Percentiles rank a stretch among this genome's conserved stretches.
These are phyloP conservation scores for Branchipolynoe longqiensis DNA, from an alignment of 2,888 invertebrate species.

Conservation along the genomic window DNA sequence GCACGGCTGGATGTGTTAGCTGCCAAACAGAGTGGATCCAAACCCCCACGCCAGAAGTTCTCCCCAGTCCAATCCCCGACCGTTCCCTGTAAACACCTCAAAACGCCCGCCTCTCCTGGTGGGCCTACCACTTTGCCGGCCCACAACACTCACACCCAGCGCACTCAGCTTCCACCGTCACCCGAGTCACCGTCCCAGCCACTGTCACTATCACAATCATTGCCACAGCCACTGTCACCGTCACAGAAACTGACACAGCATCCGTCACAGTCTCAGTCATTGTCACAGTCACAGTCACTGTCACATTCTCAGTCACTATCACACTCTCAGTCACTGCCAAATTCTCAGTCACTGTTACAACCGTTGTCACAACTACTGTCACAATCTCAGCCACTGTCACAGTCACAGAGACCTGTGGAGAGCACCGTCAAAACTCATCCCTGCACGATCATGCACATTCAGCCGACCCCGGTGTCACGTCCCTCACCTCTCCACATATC, in stretches of 20 bases:
- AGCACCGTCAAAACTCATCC: neutral
- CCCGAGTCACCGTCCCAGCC: neutral
- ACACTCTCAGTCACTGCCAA: no score
- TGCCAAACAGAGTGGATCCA: neutral
- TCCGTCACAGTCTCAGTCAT: no score
- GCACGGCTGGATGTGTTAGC: conserved; percentile 14
- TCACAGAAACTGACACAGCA: neutral
- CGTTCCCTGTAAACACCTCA: neutral
- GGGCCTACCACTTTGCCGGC: conserved; percentile 13
- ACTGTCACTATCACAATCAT: neutral
- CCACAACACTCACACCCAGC: conserved; percentile 27
- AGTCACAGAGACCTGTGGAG: neutral
- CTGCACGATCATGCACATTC: neutral
- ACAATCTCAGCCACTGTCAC: no score
- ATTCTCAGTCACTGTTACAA: no score
- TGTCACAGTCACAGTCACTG: no score
- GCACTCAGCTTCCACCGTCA: neutral
- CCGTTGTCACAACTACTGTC: no score
- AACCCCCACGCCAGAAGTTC: neutral
- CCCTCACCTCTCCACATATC: no score
- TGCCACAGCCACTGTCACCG: neutral
- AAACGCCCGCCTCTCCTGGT: neutral
- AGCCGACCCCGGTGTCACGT: neutral
- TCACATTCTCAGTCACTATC: no score
- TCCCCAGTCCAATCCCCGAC: conserved; percentile 47